These are phyloP conservation scores for Oreochromis grahami DNA, from an alignment of 2,797 vertebrate species.

Conservation along the genomic window DNA sequence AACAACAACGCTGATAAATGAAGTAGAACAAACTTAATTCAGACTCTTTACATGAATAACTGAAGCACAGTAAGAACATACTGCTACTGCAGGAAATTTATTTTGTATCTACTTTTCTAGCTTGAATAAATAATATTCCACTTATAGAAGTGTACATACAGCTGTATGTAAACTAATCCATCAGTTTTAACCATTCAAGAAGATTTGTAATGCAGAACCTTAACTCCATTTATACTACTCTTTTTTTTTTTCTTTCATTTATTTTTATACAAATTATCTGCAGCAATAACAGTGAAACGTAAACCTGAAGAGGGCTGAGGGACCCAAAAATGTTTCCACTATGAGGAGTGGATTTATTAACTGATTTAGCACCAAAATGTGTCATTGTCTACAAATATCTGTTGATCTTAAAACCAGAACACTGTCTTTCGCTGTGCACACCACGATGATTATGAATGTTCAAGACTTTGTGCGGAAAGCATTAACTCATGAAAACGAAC, in stretches of 20 bases:
- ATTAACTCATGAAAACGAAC: not conserved
- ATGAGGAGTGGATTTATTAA: not conserved
- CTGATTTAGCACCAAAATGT: not conserved
- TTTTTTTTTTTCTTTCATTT: not conserved
- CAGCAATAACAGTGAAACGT: not conserved
- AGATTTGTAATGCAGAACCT: not conserved
- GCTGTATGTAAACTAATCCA: constrained; percentile 6
- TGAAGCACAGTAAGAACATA: not conserved
- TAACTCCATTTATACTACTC: not conserved
- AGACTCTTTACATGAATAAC: not conserved
- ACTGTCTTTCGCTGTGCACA: not conserved
- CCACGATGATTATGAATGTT: not conserved
- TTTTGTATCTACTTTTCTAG: constrained; percentile 8
- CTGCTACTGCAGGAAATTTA: not conserved
- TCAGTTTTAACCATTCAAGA: not conserved
- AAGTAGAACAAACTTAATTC: constrained; percentile 46
- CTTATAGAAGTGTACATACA: constrained; percentile 6
- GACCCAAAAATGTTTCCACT: not conserved
- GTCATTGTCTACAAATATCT: not conserved
- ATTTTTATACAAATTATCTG: not conserved
- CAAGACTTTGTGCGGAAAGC: not conserved
- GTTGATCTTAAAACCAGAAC: not conserved
- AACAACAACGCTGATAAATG: not conserved
- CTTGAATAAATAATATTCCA: constrained; percentile 6
- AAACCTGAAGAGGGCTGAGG: not conserved